Conservation (phyloP, 2,888 invertebrate species). For the Colletes collaris region DNA sequence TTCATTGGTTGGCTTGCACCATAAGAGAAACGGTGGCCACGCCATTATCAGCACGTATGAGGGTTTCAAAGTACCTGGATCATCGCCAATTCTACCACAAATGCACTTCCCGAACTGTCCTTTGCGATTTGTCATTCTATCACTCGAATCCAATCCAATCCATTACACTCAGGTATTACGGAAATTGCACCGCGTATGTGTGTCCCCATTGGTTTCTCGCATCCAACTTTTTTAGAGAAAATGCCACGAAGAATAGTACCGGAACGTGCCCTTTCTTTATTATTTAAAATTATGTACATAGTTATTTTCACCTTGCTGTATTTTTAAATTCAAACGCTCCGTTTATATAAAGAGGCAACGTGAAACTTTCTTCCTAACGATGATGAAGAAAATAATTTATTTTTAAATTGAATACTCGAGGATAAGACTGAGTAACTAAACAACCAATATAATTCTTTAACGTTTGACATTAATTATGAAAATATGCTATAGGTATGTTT, state of each 20-base stretch:
- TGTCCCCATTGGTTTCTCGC: not conserved
- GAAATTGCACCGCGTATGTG: conserved; percentile 31
- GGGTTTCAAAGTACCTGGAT: conserved; percentile 52
- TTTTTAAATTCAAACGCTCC: too few species aligned
- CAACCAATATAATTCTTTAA: too few species aligned
- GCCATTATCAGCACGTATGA: conserved; percentile 59
- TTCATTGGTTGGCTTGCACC: conserved; percentile 56
- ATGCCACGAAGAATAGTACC: not conserved
- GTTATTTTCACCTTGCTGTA: too few species aligned
- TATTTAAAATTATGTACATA: too few species aligned
- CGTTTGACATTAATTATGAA: too few species aligned
- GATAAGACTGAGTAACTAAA: too few species aligned
- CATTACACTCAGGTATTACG: conserved; percentile 38
- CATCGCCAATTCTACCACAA: conserved; percentile 51
- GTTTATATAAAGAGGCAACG: too few species aligned
- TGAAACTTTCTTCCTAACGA: too few species aligned
- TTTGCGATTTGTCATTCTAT: conserved; percentile 54
- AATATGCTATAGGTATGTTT: too few species aligned
- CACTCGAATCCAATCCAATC: conserved; percentile 49
- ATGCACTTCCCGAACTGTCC: conserved; percentile 37
- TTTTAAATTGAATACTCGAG: too few species aligned
- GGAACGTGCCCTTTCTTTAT: too few species aligned
- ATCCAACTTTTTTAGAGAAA: not conserved
- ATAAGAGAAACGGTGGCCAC: conserved; percentile 43
- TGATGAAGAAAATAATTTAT: too few species aligned